phyloP scores from a whole-genome alignment of 1,140 invertebrate genomes.

The Hesperophylax magnus region DNA sequence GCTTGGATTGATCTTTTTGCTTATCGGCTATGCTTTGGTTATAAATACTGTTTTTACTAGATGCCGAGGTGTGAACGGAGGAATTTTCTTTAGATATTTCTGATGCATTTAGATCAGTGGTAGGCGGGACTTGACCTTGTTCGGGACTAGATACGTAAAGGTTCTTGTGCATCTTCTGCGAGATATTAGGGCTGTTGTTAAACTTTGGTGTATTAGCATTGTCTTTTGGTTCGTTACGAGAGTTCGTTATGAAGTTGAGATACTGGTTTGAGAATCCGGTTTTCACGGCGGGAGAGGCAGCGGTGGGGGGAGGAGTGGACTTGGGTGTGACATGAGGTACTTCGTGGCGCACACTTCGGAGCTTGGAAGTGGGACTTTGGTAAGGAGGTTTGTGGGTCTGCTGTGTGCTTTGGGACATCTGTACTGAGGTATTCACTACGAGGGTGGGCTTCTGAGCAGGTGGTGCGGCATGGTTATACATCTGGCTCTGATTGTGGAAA shows the following conservation, averaged over 20 bases:
- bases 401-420: not conserved
- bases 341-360: slow-evolving; percentile 67
- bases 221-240: slow-evolving; percentile 70
- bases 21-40: slow-evolving; percentile 63
- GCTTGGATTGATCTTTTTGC: slow-evolving; percentile 68
- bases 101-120: slow-evolving; percentile 61
- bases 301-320: not conserved
- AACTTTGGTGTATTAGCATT: slow-evolving; percentile 70
- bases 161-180: slow-evolving; percentile 71
- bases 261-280: slow-evolving; percentile 68
- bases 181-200: slow-evolving; percentile 68
- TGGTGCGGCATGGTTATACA: slow-evolving; percentile 59
- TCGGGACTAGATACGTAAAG: slow-evolving; percentile 70
- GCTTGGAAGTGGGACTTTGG: slow-evolving; percentile 65
- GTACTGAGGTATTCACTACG: slow-evolving; percentile 51
- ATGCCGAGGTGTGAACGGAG: slow-evolving; percentile 63
- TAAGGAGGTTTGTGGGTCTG: slow-evolving; percentile 57
- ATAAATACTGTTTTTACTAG: slow-evolving; percentile 65
- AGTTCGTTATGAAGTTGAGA: slow-evolving; percentile 66
- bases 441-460: slow-evolving; percentile 58
- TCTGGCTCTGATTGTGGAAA: slow-evolving; percentile 51
- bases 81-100: slow-evolving; percentile 66
- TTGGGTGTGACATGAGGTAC: slow-evolving; percentile 60
- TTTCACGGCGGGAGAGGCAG: slow-evolving; percentile 22
- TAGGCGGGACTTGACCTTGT: slow-evolving; percentile 68